Base-by-base conservation (phyloP, 64 coral and sea anemone species). In the Pocillopora verrucosa region DNA sequence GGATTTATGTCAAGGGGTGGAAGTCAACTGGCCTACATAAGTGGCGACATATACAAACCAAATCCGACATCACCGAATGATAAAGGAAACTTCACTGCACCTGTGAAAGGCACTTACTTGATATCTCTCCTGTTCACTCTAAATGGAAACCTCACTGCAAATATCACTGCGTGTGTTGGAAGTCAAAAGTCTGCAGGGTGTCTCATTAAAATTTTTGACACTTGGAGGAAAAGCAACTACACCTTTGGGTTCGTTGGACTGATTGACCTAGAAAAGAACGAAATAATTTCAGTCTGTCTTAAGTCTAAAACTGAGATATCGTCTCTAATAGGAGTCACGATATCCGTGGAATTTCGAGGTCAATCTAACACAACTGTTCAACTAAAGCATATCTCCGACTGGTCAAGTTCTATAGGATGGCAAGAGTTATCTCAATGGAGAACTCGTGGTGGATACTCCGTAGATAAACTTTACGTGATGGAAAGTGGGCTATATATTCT, bases 131-230 rank as follows among this genome's bases (percentile, higher is more conserved):
- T 45, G 11, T 68, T 83, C 20, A 83, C 62, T 1, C 17, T 83
- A 6, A 41, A 19, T 13, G 80, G 80, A 68, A 69, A 68, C 17
- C 9, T 68, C 17, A 26, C 80, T 17, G 34, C 9, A 68, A 83
- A 67, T 16, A 9, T 83, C 36, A 83, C 80, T 67, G 61, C 80
- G 61, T 83, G 80, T 65, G 36, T 83, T 83, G 80, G 80, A 68
- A 62, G 5, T n/a, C 62, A 36, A 69, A 83, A 12, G n/a, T 83
- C 61, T 83, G 62, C 34, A 41, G 62, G 68, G 16, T 83, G 80
- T 68, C 68, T 24, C 63, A 0, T 83, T 67, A 34, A 83, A 12
- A 35, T 68, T 45, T 65, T 10, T 9, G 13, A 19, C 45, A 65
- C 34, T 36, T 16, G 65, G 20, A 68, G 17, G 16, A 16, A 83